A percentile compares a stretch with the other conserved stretches of the same genome.
Conservation (phyloP, 2,797 vertebrate species). For the Tachyglossus aculeatus region DNA sequence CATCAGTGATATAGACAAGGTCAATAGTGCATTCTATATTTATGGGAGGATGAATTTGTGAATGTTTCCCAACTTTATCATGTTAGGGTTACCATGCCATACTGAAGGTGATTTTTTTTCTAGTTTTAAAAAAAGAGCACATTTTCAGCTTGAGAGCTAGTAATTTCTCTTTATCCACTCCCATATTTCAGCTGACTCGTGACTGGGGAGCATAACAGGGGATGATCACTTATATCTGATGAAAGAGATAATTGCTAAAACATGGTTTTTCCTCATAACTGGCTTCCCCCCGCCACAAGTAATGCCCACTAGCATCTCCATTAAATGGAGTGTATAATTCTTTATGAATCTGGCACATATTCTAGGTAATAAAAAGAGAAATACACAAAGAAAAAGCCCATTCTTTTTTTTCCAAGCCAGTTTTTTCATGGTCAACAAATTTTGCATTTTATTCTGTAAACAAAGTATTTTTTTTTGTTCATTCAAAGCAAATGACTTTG, state of each 20-base stretch:
- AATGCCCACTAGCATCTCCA: conserved; percentile 63
- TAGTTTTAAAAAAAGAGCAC: conserved; percentile 22
- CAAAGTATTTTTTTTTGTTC: conserved; percentile 2
- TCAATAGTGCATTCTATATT: not conserved
- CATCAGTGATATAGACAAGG: not conserved
- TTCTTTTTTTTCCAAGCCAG: not conserved
- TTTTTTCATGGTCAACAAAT: conserved; percentile 27
- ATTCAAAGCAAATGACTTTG: conserved; percentile 27
- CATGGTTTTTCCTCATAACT: conserved; percentile 26
- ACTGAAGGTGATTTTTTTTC: not conserved
- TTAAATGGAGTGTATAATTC: conserved; percentile 56
- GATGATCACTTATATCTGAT: not conserved
- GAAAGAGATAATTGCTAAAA: conserved; percentile 57
- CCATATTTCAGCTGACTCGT: not conserved
- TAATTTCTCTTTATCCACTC: not conserved
- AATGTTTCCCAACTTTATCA: not conserved
- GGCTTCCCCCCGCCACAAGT: conserved; percentile 25
- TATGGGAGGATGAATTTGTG: not conserved
- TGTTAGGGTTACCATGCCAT: not conserved
- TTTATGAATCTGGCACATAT: conserved; percentile 49
- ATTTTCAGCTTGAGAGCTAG: not conserved
- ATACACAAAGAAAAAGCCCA: conserved; percentile 11
- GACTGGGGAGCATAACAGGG: not conserved
- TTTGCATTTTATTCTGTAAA: not conserved
- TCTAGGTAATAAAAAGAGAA: conserved; percentile 47